phyloP scores from a whole-genome alignment of 2,888 invertebrate genomes.

The Drosophila borealis region DNA sequence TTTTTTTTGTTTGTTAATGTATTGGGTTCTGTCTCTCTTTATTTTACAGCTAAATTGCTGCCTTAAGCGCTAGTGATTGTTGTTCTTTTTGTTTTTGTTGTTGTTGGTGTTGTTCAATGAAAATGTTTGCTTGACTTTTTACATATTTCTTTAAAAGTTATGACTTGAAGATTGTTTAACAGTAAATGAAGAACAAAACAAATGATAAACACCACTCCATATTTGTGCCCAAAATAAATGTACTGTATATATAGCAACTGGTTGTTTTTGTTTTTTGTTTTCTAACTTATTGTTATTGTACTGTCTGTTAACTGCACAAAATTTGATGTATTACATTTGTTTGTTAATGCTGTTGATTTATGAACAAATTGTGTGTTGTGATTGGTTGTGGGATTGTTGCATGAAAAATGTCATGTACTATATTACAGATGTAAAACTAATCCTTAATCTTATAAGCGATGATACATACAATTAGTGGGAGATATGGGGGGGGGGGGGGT shows the following conservation, averaged over 20 bases:
- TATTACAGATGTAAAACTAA: constrained; percentile 50
- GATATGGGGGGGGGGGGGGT: background rate
- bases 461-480: constrained; percentile 26
- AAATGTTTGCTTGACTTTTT: constrained; percentile 13
- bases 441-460: constrained; percentile 42
- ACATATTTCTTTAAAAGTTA: constrained; percentile 18
- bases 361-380: background rate
- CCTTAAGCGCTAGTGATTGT: constrained; percentile 61
- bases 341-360: background rate
- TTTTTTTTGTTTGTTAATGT: background rate
- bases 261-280: constrained; percentile 1
- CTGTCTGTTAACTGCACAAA: constrained; percentile 56
- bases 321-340: constrained; percentile 11
- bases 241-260: constrained; percentile 10
- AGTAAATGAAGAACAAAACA: constrained; percentile 5
- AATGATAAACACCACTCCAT: background rate
- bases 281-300: constrained; percentile 43
- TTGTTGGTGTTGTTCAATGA: constrained; percentile 8
- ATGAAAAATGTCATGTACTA: constrained; percentile 38
- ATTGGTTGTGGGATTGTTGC: background rate
- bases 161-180: constrained; percentile 28
- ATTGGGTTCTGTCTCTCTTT: background rate
- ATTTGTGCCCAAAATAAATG: constrained; percentile 16
- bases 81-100: constrained; percentile 4
- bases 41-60: constrained; percentile 20